Base-by-base conservation (phyloP, 2,888 invertebrate species). In the Perizoma affinitatum region DNA sequence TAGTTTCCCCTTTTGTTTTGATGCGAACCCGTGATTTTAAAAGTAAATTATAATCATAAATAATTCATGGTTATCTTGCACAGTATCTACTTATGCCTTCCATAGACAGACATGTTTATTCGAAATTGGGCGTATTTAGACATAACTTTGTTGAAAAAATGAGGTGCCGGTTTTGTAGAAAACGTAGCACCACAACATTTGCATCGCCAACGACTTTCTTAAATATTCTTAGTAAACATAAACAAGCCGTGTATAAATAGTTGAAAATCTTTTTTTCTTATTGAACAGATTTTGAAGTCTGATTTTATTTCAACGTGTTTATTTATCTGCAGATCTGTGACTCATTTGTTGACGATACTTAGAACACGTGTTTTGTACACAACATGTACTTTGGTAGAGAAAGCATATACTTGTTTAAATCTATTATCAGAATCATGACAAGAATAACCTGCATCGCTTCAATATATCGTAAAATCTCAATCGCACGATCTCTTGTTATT, bases 311-410 rank as follows among this genome's bases (percentile, higher is more conserved):
- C 22, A 45, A 54, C 42, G 44, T 63, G 63, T 62, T 63, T 67
- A 63, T 65, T 66, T 67, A 54, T 58, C 53, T 58, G 49, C 9
- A 42, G 56, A 61, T 22, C 35, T 38, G 35, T 67, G 69, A 59
- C 47, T 67, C 69, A 69, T 65, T 59, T 69, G 62, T 69, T 69
- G 57, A 65, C 59, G 58, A 54, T 53, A 54, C 35, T 56, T 55
- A 53, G 41, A 44, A 65, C 65, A 67, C 67, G 67, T 69, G 69
- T 65, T 36, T 11, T 66, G 51, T 58, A 59, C 60, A 60, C 47
- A 54, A 54, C 38, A 44, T 6, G n/a, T 35, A 34, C 34, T 5
- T 53, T 22, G 44, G 6, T 34, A 55, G 53, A 46, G 54, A 54
- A 58, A 62, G 61, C 38, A 40, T 58, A 11, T 59, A 45, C 41